These are phyloP conservation scores for Cheirogaleus medius DNA, from an alignment of 2,113 vertebrate genomes.

Conservation along the genomic window DNA sequence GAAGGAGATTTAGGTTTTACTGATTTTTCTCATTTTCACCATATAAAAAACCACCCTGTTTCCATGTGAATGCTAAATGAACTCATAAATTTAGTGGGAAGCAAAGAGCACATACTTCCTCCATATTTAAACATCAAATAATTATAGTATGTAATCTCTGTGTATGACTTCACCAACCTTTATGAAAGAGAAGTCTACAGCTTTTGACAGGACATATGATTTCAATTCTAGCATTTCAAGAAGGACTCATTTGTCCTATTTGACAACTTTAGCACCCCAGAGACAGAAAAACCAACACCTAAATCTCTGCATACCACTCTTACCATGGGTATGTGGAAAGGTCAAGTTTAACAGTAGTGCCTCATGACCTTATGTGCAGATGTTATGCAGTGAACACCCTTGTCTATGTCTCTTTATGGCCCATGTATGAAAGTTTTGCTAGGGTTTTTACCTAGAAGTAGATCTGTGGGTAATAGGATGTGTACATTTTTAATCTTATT, in stretches of 20 bases:
- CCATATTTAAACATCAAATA: not conserved
- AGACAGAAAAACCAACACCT: conserved; percentile 8
- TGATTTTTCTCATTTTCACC: not conserved
- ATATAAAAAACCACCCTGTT: not conserved
- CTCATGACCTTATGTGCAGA: conserved; percentile 39
- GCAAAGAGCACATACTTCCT: not conserved
- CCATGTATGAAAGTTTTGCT: not conserved
- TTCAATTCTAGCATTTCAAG: conserved; percentile 33
- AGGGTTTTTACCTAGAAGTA: not conserved
- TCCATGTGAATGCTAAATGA: not conserved
- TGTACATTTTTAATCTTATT: not conserved
- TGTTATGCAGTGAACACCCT: not conserved
- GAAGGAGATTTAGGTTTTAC: not conserved
- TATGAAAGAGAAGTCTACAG: conserved; percentile 29
- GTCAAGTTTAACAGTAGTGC: conserved; percentile 20
- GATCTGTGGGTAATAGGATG: not conserved
- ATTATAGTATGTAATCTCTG: not conserved
- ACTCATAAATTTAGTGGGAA: not conserved
- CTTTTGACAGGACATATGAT: conserved; percentile 19
- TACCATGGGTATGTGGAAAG: conserved; percentile 2
- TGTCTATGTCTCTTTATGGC: not conserved
- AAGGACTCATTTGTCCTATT: not conserved
- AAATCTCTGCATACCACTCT: not conserved
- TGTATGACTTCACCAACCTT: not conserved
- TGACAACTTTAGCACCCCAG: not conserved